phyloP scores from a whole-genome alignment of 2,888 invertebrate species.

The Proisotoma minuta region DNA sequence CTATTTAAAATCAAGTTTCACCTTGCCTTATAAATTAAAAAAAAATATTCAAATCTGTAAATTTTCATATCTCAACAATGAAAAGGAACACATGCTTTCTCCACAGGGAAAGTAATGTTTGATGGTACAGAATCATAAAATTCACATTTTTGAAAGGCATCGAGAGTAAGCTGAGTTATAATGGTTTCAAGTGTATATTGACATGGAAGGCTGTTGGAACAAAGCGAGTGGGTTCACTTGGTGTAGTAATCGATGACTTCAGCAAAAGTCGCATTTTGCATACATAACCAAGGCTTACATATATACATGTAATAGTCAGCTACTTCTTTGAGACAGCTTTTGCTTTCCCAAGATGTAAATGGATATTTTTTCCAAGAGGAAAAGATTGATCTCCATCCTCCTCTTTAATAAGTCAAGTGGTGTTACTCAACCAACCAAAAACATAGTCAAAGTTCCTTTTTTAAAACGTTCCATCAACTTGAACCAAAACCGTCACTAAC shows the following conservation, averaged over 20 bases:
- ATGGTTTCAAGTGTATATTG: neutral
- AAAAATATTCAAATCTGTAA: no score
- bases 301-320: neutral
- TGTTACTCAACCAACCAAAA: neutral
- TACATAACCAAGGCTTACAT: neutral
- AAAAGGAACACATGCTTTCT: no score
- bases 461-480: no score
- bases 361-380: neutral
- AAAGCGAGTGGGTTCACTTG: neutral
- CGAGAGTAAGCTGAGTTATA: neutral
- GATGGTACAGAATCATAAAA: neutral
- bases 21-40: no score
- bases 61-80: no score
- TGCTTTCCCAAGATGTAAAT: neutral
- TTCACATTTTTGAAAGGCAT: neutral
- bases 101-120: no score
- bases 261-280: neutral
- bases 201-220: neutral
- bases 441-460: no score
- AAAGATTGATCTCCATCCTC: neutral
- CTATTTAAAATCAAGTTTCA: no score
- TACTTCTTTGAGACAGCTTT: neutral
- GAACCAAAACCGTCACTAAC: neutral
- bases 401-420: neutral
- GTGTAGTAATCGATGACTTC: neutral